A percentile compares a stretch with the other conserved stretches of the same genome.
phyloP scores from a whole-genome alignment of 1,140 invertebrate genomes.

The Varroa destructor region DNA sequence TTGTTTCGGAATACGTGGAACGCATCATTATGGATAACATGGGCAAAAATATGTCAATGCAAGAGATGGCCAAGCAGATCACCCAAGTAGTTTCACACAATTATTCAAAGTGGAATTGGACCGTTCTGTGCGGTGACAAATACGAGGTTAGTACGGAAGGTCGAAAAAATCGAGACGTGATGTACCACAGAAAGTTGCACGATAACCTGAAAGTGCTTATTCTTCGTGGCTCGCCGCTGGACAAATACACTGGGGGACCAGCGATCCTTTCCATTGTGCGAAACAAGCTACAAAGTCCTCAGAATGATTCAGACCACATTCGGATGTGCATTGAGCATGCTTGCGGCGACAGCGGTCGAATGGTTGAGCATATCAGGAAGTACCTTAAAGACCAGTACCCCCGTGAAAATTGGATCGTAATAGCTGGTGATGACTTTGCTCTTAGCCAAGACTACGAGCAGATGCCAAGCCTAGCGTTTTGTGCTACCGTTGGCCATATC shows the following conservation, averaged over 20 bases:
- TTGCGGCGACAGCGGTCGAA: neutral
- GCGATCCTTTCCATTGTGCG: neutral
- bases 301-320: neutral
- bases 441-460: slow-evolving; percentile 9
- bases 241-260: neutral
- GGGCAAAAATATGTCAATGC: neutral
- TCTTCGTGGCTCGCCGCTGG: slow-evolving; percentile 9
- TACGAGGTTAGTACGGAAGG: neutral
- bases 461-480: slow-evolving; percentile 13
- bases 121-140: slow-evolving; percentile 12
- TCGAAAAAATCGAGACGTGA: slow-evolving; percentile 6
- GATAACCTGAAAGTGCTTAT: neutral
- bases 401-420: neutral
- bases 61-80: neutral
- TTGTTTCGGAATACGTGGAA: neutral
- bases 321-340: neutral
- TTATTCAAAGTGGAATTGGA: slow-evolving; percentile 20
- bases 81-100: neutral
- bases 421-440: slow-evolving; percentile 22
- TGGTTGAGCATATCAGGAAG: slow-evolving; percentile 12
- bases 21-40: neutral
- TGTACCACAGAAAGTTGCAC: neutral
- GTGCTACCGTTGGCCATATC: slow-evolving; percentile 14
- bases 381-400: slow-evolving; percentile 14
- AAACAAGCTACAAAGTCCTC: neutral